Evolutionary conservation across 2,888 invertebrate genomes (phyloP).

Genomic region (Escarpia spicata): DNA sequence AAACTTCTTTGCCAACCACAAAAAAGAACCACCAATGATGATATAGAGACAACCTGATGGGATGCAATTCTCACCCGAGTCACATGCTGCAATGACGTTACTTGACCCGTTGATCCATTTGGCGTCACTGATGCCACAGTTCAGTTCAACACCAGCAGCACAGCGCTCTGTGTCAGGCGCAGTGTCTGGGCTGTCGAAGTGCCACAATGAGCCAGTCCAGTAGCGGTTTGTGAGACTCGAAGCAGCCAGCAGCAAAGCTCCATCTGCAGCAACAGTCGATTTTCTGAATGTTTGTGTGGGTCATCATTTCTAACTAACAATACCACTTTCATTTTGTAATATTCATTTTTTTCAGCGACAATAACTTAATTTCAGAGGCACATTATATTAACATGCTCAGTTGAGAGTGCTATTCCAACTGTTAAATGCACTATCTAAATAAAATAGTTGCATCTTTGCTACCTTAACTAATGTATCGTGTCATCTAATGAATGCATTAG

Average conservation of each 20-base stretch:
- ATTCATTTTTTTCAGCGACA: too few species aligned
- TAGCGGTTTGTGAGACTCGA: constrained; percentile 72
- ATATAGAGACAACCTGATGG: not conserved
- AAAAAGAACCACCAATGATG: too few species aligned
- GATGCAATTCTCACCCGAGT: not conserved
- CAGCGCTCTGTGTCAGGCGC: constrained; percentile 67
- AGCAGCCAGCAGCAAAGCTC: constrained; percentile 71
- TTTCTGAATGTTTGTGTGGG: not conserved
- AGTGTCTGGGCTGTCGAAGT: constrained; percentile 66
- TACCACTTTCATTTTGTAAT: not conserved
- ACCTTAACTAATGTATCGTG: too few species aligned
- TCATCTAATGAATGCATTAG: too few species aligned
- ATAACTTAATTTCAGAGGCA: too few species aligned
- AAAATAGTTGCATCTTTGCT: too few species aligned
- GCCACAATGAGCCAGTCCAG: constrained; percentile 74
- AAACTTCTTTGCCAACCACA: too few species aligned
- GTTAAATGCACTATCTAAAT: too few species aligned
- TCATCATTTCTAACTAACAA: not conserved
- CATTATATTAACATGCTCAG: too few species aligned
- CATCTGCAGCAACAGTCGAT: constrained; percentile 63
- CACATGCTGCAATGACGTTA: not conserved
- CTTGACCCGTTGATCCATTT: constrained; percentile 58
- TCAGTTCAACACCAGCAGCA: constrained; percentile 65
- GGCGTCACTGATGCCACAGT: constrained; percentile 69
- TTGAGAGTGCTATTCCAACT: too few species aligned